These are phyloP conservation scores for Cylloceria caligata DNA, from an alignment of 2,888 invertebrate genomes.

Conservation along the genomic window DNA sequence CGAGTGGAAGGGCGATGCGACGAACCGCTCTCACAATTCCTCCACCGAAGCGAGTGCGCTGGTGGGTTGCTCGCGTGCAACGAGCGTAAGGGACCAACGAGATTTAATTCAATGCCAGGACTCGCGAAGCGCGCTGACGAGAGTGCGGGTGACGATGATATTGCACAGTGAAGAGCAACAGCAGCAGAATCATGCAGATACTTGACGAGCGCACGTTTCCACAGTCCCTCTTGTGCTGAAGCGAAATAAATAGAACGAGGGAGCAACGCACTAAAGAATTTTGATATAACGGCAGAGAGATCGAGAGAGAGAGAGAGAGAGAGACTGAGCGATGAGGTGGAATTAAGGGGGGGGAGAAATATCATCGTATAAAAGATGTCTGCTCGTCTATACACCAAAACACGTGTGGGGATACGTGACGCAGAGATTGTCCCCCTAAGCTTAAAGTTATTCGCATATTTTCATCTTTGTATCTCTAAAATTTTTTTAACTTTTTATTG, in stretches of 20 bases:
- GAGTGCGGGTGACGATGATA: slow-evolving; percentile 47
- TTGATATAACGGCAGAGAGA: slow-evolving; percentile 11
- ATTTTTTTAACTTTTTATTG: not conserved
- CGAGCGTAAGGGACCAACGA: slow-evolving; percentile 55
- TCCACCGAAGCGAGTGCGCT: slow-evolving; percentile 6
- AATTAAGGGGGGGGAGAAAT: slow-evolving; percentile 27
- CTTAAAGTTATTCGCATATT: not conserved
- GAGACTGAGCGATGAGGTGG: slow-evolving; percentile 21
- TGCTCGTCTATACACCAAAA: slow-evolving; percentile 20
- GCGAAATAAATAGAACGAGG: slow-evolving; percentile 22
- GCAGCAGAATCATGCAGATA: slow-evolving; percentile 6
- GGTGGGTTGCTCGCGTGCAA: slow-evolving; percentile 18
- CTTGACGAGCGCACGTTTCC: slow-evolving; percentile 49
- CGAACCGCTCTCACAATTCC: slow-evolving; percentile 28
- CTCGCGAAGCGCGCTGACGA: slow-evolving; percentile 15
- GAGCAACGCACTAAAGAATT: slow-evolving; percentile 32
- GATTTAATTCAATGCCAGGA: slow-evolving; percentile 50
- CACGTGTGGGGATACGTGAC: not conserved
- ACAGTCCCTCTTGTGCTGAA: slow-evolving; percentile 23
- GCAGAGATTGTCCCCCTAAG: slow-evolving; percentile 1
- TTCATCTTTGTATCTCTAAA: not conserved
- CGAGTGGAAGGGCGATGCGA: slow-evolving; percentile 27
- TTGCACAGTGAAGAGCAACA: slow-evolving; percentile 51
- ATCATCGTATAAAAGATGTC: slow-evolving; percentile 18
- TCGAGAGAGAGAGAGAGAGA: too few relatives aligned